phyloP scores from a whole-genome alignment of 2,113 vertebrate genomes.

The western clawed frog (Xenopus tropicalis) region UCB_Xtro_10.0 CM004443.2:75662001-75662500 shows the following conservation, averaged over 20 bases:
- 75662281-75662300: background rate
- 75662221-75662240: background rate
- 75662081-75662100: too few relatives aligned
- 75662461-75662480: too few relatives aligned
- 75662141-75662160: slow-evolving; percentile 1
- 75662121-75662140: background rate
- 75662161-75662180: background rate
- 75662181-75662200: background rate
- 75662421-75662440: too few relatives aligned
- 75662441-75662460: too few relatives aligned
- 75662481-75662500: too few relatives aligned
- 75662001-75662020: background rate
- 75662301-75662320: background rate
- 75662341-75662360: too few relatives aligned
- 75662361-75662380: too few relatives aligned
- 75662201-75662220: background rate
- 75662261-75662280: background rate
- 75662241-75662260: background rate
- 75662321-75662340: too few relatives aligned
- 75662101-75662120: background rate
- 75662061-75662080: background rate
- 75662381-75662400: too few relatives aligned
- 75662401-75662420: too few relatives aligned
- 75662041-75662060: background rate
- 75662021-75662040: background rate